A percentile compares a stretch with the other conserved stretches of the same genome.
phyloP scores from a whole-genome alignment of 2,888 invertebrate species.

The Drosophila affinis region DNA sequence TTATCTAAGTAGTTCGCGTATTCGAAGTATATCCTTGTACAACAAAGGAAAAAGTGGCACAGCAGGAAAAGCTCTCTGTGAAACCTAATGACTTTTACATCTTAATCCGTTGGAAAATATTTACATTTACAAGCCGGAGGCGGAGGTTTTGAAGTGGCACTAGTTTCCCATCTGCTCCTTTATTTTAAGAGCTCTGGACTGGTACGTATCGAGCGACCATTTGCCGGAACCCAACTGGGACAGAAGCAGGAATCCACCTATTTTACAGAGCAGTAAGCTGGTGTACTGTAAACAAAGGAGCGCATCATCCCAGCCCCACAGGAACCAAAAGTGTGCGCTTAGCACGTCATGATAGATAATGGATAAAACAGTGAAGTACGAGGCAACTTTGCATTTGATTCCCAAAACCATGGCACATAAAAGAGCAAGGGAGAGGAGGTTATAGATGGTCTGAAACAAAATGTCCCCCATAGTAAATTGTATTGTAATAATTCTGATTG shows the following conservation, averaged over 20 bases:
- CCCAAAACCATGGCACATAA: slow-evolving; percentile 37
- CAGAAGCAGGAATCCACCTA: slow-evolving; percentile 44
- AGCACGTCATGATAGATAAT: slow-evolving; percentile 25
- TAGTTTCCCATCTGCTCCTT: slow-evolving; percentile 9
- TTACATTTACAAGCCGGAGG: slow-evolving; percentile 1
- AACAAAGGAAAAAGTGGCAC: slow-evolving; percentile 2
- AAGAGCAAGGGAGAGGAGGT: background rate
- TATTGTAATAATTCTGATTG: no score
- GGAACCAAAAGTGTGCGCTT: slow-evolving; percentile 3
- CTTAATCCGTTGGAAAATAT: slow-evolving; percentile 40
- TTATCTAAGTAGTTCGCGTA: no score
- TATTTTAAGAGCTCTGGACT: background rate
- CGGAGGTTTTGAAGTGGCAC: slow-evolving; percentile 11
- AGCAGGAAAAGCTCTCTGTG: slow-evolving; percentile 21
- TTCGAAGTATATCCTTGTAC: no score
- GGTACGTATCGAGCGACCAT: slow-evolving; percentile 48
- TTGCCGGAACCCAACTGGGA: slow-evolving; percentile 46
- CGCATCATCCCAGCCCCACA: slow-evolving; percentile 46
- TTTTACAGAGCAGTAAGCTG: slow-evolving; percentile 17
- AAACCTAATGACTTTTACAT: slow-evolving; percentile 56
- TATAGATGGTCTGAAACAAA: background rate
- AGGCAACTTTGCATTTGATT: slow-evolving; percentile 13
- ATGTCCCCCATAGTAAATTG: background rate
- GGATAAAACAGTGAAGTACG: slow-evolving; percentile 3
- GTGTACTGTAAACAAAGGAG: slow-evolving; percentile 36